phyloP scores from a whole-genome alignment of 2,113 vertebrate genomes.

The Macquaria ambigua region DNA sequence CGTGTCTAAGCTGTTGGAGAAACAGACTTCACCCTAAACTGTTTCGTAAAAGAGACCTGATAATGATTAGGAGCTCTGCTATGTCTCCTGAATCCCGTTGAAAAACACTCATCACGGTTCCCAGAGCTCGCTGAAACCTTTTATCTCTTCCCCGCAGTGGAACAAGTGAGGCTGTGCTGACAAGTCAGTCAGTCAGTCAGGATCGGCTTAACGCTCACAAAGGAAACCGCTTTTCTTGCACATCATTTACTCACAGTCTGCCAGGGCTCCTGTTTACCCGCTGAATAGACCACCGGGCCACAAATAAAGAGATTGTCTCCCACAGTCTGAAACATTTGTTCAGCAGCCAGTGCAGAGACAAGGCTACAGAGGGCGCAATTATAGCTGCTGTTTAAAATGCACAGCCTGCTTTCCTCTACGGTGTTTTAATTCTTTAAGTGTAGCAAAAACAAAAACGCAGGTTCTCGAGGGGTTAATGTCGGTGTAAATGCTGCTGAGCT shows the following conservation, averaged over 20 bases:
- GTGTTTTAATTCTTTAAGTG: constrained; percentile 1
- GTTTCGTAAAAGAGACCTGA: constrained; percentile 4
- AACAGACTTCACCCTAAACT: not conserved
- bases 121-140: constrained; percentile 51
- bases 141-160: constrained; percentile 52
- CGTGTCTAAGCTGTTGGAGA: constrained; percentile 1
- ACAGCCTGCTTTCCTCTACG: not conserved
- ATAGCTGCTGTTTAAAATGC: constrained; percentile 52
- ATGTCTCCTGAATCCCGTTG: constrained; percentile 19
- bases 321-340: constrained; percentile 43
- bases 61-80: constrained; percentile 35
- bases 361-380: constrained; percentile 13
- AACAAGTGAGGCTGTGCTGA: constrained; percentile 64
- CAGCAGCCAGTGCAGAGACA: constrained; percentile 25
- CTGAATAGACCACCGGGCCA: constrained; percentile 50
- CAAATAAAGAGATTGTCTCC: constrained; percentile 46
- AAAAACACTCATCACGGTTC: constrained; percentile 44
- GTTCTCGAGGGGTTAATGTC: constrained; percentile 42
- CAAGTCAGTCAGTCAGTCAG: constrained; percentile 43
- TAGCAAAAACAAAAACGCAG: not conserved
- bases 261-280: constrained; percentile 50
- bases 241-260: constrained; percentile 56
- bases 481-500: constrained; percentile 51
- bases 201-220: constrained; percentile 75
- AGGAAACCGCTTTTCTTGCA: constrained; percentile 69